Percentiles rank a stretch among this genome's conserved stretches.
Conservation (phyloP, 2,888 invertebrate species). For the Drosophila mimica region DNA sequence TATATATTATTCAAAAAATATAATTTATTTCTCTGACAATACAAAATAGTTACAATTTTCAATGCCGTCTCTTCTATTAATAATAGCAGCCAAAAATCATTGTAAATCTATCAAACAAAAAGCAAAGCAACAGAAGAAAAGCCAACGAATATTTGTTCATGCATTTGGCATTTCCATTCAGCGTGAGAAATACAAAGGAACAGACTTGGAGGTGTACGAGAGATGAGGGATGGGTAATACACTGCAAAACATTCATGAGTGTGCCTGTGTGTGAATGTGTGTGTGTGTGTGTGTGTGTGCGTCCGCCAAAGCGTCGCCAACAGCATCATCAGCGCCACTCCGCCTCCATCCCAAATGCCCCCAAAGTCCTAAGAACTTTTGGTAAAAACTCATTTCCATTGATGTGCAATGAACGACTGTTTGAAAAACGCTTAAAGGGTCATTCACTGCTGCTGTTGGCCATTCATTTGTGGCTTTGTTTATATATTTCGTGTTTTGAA, state of each 20-base stretch:
- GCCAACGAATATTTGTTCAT: constrained; percentile 58
- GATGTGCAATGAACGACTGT: constrained; percentile 68
- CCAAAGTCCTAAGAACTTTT: constrained; percentile 40
- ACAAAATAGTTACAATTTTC: constrained; percentile 2
- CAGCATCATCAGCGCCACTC: constrained; percentile 39
- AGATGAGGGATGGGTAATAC: constrained; percentile 32
- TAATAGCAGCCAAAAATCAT: constrained; percentile 40
- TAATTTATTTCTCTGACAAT: constrained; percentile 15
- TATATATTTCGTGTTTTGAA: neutral
- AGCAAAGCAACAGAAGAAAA: constrained; percentile 9
- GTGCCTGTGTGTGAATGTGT: constrained; percentile 14
- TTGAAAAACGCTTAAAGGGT: constrained; percentile 26
- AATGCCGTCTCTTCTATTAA: neutral
- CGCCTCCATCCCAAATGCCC: constrained; percentile 6
- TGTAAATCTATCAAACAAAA: constrained; percentile 38
- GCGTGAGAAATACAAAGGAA: constrained; percentile 51
- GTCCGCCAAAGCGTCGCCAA: constrained; percentile 55
- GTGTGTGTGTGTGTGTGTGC: constrained; percentile 19
- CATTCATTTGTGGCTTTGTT: constrained; percentile 19
- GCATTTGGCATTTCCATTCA: constrained; percentile 62
- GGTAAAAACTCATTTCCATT: constrained; percentile 70
- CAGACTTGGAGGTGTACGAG: constrained; percentile 17
- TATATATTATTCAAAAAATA: too few relatives aligned
- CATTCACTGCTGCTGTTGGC: constrained; percentile 29
- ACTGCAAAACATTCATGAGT: constrained; percentile 66